These are phyloP conservation scores for Punctoribates punctum DNA, from an alignment of 2,888 invertebrate genomes.

Conservation along the genomic window DNA sequence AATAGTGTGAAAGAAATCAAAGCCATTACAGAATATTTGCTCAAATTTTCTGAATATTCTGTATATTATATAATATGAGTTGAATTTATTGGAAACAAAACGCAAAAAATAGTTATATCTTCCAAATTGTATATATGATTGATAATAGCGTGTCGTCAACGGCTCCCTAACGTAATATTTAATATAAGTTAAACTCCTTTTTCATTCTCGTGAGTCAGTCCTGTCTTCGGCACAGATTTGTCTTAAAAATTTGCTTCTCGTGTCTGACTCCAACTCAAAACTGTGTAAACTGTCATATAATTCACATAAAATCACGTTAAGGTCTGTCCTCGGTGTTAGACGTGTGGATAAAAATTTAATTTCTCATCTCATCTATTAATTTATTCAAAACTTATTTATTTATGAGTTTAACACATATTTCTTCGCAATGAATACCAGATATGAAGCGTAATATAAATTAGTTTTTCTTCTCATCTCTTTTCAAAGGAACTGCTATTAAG, in stretches of 20 bases:
- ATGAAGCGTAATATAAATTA: slow-evolving; percentile 1
- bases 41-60: not conserved
- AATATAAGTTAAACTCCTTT: slow-evolving; percentile 22
- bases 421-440: not conserved
- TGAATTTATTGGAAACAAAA: not conserved
- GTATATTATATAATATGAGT: not conserved
- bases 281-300: slow-evolving; percentile 9
- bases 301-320: not conserved
- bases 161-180: slow-evolving; percentile 27
- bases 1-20: not conserved
- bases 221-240: slow-evolving; percentile 1
- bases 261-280: not conserved
- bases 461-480: not conserved
- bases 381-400: not conserved
- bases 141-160: slow-evolving; percentile 9
- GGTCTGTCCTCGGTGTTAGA: not conserved
- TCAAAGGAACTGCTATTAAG: slow-evolving; percentile 15
- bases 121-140: slow-evolving; percentile 30
- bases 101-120: slow-evolving; percentile 3
- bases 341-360: too few species aligned
- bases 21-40: not conserved
- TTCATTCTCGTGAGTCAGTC: not conserved
- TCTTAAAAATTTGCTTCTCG: not conserved
- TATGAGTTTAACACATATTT: not conserved
- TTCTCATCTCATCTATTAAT: too few species aligned